Evolutionary conservation across 2,113 vertebrate species (phyloP).

Genomic region (Panurus biarmicus): DNA sequence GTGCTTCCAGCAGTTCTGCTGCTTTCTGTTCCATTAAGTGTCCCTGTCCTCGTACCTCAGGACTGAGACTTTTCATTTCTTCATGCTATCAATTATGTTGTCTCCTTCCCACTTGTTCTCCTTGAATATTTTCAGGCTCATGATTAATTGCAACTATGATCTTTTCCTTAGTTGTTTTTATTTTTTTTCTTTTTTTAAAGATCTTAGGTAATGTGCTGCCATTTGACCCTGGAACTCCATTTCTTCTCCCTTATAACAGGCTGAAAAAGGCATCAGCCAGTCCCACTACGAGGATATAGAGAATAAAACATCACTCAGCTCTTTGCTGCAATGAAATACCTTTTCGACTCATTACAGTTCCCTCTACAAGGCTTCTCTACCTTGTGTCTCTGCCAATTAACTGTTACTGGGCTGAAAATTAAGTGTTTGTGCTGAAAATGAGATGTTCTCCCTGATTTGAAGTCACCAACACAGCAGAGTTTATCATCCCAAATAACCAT

Average conservation of each 20-base stretch:
- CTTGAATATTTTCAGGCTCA: not conserved
- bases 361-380: not conserved
- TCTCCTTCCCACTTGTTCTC: not conserved
- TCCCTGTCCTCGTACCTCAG: not conserved
- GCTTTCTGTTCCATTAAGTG: not conserved
- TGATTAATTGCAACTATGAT: not conserved
- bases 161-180: not conserved
- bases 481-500: not conserved
- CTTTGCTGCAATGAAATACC: not conserved
- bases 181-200: not conserved
- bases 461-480: not conserved
- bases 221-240: not conserved
- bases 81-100: not conserved
- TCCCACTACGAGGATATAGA: not conserved
- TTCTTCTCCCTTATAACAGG: not conserved
- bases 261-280: conserved; percentile 10
- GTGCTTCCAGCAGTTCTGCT: conserved; percentile 20
- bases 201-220: not conserved
- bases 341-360: not conserved
- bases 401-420: not conserved
- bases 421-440: not conserved
- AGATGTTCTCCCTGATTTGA: not conserved
- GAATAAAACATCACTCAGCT: not conserved
- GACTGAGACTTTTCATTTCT: not conserved
- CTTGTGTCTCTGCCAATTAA: not conserved